Percentiles rank a stretch among this genome's conserved stretches.
These are phyloP conservation scores for Alloscopus bannaensis DNA, from an alignment of 2,888 invertebrate species.

Conservation along the genomic window DNA sequence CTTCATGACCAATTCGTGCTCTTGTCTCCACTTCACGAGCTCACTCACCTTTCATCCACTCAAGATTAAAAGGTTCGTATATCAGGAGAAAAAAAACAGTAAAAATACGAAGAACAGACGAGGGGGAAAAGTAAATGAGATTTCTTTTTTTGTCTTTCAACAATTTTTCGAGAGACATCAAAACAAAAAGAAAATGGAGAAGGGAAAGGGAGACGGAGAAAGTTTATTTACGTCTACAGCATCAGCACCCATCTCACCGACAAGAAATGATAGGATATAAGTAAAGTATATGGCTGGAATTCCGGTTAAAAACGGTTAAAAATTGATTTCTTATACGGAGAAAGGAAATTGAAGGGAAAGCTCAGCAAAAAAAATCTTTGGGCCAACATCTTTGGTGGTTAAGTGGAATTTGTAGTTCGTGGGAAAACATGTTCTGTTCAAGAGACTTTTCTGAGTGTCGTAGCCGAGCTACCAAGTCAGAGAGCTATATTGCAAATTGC, in stretches of 20 bases:
- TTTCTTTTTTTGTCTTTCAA: conserved; percentile 2
- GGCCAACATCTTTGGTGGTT: neutral
- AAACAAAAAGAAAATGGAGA: neutral
- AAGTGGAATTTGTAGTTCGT: neutral
- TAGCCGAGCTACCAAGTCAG: too few species aligned
- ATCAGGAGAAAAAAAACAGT: conserved; percentile 15
- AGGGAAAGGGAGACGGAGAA: too few species aligned
- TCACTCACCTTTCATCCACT: neutral
- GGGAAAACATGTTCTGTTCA: neutral
- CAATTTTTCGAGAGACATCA: neutral
- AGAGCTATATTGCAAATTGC: conserved; percentile 31
- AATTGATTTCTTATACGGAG: conserved; percentile 30
- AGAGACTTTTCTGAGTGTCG: neutral
- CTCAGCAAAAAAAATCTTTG: neutral
- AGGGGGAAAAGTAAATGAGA: conserved; percentile 18
- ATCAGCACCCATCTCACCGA: neutral
- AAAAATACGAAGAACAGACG: neutral
- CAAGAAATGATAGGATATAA: neutral
- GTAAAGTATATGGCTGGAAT: neutral
- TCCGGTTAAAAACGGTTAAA: conserved; percentile 43
- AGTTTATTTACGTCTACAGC: too few species aligned
- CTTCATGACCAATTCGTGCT: too few species aligned
- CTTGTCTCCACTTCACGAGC: neutral
- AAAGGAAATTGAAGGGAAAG: neutral
- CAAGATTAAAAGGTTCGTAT: conserved; percentile 32